Conservation (phyloP, 2,797 vertebrate species). For the Centropyge bicolor region DNA sequence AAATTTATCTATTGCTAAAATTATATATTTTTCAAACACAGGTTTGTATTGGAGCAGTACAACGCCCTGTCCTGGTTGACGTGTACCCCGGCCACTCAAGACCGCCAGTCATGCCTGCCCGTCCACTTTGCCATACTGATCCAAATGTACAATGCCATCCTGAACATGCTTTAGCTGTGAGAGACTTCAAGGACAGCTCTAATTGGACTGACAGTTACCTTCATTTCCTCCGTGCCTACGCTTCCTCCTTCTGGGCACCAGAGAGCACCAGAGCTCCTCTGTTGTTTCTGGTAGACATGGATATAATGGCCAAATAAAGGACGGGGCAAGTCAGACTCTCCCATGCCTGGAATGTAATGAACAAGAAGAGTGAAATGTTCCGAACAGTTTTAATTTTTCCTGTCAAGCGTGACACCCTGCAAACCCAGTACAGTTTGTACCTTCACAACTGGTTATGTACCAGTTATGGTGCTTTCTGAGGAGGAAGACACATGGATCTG, state of each 20-base stretch:
- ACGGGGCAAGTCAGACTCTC: slow-evolving; percentile 51
- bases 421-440: slow-evolving; percentile 42
- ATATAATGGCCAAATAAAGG: slow-evolving; percentile 47
- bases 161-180: slow-evolving; percentile 90
- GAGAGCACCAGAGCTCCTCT: slow-evolving; percentile 74
- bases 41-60: slow-evolving; percentile 99
- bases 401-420: slow-evolving; percentile 4
- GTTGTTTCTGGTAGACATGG: slow-evolving; percentile 39
- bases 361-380: slow-evolving; percentile 43
- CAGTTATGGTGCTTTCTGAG: slow-evolving; percentile 41
- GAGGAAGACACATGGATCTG: slow-evolving; percentile 46
- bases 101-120: slow-evolving; percentile 98
- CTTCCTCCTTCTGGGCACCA: slow-evolving; percentile 71
- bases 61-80: slow-evolving; percentile 99
- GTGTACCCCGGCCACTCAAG: slow-evolving; percentile 95
- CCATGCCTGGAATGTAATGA: slow-evolving; percentile 61
- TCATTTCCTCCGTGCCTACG: slow-evolving; percentile 63
- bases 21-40: slow-evolving; percentile 60
- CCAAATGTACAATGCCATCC: slow-evolving; percentile 98
- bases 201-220: slow-evolving; percentile 25
- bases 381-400: slow-evolving; percentile 28
- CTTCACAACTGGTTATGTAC: slow-evolving; percentile 46
- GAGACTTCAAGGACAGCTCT: slow-evolving; percentile 40
- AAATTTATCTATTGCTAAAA: neutral
- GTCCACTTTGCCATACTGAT: slow-evolving; percentile 97